Evolutionary conservation across 2,888 invertebrate species (phyloP).

Genomic region (Drosophila paranaensis): DNA sequence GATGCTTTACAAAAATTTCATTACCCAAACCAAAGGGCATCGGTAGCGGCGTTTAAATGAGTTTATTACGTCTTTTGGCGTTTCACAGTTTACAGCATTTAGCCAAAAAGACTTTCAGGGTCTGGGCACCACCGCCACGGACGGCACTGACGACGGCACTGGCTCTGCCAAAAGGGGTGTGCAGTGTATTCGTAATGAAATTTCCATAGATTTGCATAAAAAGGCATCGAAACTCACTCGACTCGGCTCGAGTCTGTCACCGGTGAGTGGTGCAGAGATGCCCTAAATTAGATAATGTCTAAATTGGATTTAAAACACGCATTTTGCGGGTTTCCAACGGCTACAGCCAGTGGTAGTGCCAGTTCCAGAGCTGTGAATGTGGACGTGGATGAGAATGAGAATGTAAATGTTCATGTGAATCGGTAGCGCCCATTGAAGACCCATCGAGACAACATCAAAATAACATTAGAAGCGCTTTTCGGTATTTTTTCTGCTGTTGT

Average conservation of each 20-base stretch:
- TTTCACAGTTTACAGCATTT: constrained; percentile 70
- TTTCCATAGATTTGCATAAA: constrained; percentile 81
- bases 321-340: constrained; percentile 81
- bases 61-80: constrained; percentile 79
- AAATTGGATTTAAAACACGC: constrained; percentile 84
- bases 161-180: constrained; percentile 59
- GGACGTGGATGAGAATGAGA: not conserved
- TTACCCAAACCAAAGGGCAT: constrained; percentile 68
- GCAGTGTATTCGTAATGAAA: constrained; percentile 65
- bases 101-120: constrained; percentile 45
- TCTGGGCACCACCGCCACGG: not conserved
- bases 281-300: constrained; percentile 84
- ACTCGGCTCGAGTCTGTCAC: constrained; percentile 12
- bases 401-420: constrained; percentile 32
- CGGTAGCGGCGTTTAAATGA: constrained; percentile 76
- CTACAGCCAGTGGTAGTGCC: constrained; percentile 18
- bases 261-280: constrained; percentile 66
- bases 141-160: not conserved
- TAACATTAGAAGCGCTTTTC: constrained; percentile 69
- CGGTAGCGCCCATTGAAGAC: constrained; percentile 69
- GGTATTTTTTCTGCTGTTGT: constrained; percentile 17
- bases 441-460: constrained; percentile 80
- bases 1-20: constrained; percentile 76
- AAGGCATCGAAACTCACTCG: constrained; percentile 38
- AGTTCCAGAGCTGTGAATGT: too few species aligned